Evolutionary conservation across 2,113 vertebrate species (phyloP), one percentile per base, ranked within the genome.

Genomic region (Tachuris rubrigastra): DNA sequence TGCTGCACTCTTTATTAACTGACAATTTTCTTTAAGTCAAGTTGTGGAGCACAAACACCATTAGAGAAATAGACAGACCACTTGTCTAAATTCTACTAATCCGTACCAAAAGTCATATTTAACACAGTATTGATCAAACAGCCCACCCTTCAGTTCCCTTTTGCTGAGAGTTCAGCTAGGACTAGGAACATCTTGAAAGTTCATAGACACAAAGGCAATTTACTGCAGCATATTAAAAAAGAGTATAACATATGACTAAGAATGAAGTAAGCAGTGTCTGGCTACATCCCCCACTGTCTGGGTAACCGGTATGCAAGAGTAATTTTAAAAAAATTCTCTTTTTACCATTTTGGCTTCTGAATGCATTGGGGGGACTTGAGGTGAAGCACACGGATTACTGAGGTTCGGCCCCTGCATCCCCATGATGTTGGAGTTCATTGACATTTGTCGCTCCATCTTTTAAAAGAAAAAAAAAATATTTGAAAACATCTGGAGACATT

Each of bases 361-460:
- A 98, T 99, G 99, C 99, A 99, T 99, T 96, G 99, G 98, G 92
- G 99, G 98, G 94, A 99, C 98, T 98, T 99, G 99, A 96, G 99
- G 98, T 96, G 99, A 99, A 96, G 99, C 98, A 91, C 99, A 99
- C 6, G 99, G 98, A 94, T 98, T 99, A 97, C 65, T 99, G 98
- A 99, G 99, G 97, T 98, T 97, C 33, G 99, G 99, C 78, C 98
- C 99, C 97, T 99, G 99, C 99, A 99, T 99, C 84, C 98, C 99
- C 99, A 99, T 99, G 98, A 99, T 99, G 98, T 98, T 99, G 97
- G 99, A 99, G 94, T 98, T 99, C 99, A 99, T 99, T n/a, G 99
- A 99, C 99, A 99, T 99, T 98, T 99, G 99, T 95, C 99, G 98
- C 97, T 99, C 99, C 99, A 99, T 99, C 99, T 99, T 98, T 97